Evolutionary conservation across 2,113 vertebrate species (phyloP).

Genomic region (Uria aalge): DNA sequence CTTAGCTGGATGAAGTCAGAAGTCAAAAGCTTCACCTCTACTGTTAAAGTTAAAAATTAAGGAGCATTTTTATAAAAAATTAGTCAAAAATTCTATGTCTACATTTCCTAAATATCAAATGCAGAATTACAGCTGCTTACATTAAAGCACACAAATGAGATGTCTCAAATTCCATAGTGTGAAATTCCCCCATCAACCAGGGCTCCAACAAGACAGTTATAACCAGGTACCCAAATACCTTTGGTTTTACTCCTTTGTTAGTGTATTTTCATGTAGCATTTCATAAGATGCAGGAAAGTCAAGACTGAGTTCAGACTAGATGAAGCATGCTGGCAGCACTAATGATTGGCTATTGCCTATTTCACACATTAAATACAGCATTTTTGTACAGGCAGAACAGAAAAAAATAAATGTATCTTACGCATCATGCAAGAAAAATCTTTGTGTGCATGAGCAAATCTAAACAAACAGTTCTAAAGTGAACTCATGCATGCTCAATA

Average conservation of each 20-base stretch:
- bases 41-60: not conserved
- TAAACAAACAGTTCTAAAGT: not conserved
- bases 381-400: not conserved
- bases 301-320: not conserved
- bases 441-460: not conserved
- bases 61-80: not conserved
- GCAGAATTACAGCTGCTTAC: not conserved
- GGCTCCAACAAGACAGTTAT: not conserved
- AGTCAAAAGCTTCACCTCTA: not conserved
- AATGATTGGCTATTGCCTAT: not conserved
- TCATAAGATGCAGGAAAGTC: not conserved
- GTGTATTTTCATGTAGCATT: not conserved
- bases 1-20: not conserved
- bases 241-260: not conserved
- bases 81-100: not conserved
- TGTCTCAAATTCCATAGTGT: not conserved
- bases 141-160: not conserved
- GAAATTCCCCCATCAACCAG: not conserved
- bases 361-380: not conserved
- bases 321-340: not conserved
- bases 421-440: not conserved
- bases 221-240: not conserved
- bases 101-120: not conserved
- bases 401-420: rapidly evolving
- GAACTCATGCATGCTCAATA: not conserved